Conservation (phyloP, 2,888 invertebrate genomes). For the Drosophila colorata region DNA sequence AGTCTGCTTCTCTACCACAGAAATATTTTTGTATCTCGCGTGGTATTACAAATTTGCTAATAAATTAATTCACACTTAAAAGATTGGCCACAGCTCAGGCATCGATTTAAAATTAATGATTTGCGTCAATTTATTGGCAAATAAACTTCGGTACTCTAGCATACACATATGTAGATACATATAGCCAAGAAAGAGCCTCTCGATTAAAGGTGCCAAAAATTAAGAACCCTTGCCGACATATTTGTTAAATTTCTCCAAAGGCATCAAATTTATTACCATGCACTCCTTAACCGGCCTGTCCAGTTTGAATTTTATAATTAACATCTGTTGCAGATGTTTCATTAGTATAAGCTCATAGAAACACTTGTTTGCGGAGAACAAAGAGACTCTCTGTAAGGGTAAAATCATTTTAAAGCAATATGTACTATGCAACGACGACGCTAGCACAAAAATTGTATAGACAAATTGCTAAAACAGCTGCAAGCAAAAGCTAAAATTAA, state of each 20-base stretch:
- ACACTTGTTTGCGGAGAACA: too few relatives aligned
- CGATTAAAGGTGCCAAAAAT: background rate
- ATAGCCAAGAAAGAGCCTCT: background rate
- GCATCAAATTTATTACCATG: background rate
- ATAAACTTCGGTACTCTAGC: slow-evolving; percentile 35
- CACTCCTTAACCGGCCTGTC: background rate
- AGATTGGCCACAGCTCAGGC: too few relatives aligned
- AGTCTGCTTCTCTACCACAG: too few relatives aligned
- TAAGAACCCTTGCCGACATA: background rate
- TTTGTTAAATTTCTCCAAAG: background rate
- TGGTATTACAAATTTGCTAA: too few relatives aligned
- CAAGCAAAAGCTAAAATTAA: slow-evolving; percentile 8
- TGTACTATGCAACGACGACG: background rate
- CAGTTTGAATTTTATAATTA: background rate
- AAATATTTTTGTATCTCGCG: too few relatives aligned
- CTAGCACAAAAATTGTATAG: slow-evolving; percentile 8
- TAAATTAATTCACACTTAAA: too few relatives aligned
- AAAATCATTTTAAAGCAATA: background rate
- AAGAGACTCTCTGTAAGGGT: background rate
- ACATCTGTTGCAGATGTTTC: background rate
- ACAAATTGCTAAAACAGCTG: slow-evolving; percentile 38
- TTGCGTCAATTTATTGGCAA: slow-evolving; percentile 59
- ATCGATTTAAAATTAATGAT: slow-evolving; percentile 54
- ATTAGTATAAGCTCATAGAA: background rate
- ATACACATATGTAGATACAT: background rate